Percentiles rank a stretch among this genome's conserved stretches.
Conservation (phyloP, 1,140 invertebrate genomes). For the Anastrepha ludens region DNA sequence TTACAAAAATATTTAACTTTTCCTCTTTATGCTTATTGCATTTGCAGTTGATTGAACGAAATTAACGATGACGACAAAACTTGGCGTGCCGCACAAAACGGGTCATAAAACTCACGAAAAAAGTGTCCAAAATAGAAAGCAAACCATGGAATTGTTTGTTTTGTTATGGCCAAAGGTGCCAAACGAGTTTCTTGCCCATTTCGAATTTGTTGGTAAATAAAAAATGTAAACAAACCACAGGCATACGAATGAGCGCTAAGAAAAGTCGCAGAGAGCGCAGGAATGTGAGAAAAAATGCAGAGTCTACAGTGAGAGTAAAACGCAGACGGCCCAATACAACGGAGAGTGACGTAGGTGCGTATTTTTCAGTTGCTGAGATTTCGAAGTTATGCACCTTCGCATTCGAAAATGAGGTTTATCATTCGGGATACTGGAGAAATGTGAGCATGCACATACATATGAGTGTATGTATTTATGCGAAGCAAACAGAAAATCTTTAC, state of each 20-base stretch:
- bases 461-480: not conserved
- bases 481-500: not conserved
- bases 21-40: not conserved
- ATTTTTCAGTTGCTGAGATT: not conserved
- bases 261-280: not conserved
- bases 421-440: not conserved
- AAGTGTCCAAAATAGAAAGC: not conserved
- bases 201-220: constrained; percentile 47
- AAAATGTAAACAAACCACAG: constrained; percentile 35
- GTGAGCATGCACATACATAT: not conserved
- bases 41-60: constrained; percentile 10
- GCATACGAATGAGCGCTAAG: not conserved
- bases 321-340: not conserved
- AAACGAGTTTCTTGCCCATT: constrained; percentile 7
- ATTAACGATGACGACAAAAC: constrained; percentile 23
- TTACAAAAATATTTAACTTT: not conserved
- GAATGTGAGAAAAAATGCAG: not conserved
- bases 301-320: not conserved
- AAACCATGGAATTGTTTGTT: not conserved
- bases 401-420: not conserved
- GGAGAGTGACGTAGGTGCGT: not conserved
- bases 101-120: constrained; percentile 15
- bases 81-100: not conserved
- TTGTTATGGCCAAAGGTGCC: constrained; percentile 12
- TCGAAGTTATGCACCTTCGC: not conserved